Percentiles rank a stretch among this genome's conserved stretches.
These are phyloP conservation scores for Sebastiscus tertius DNA, from an alignment of 2,797 vertebrate genomes.

Conservation along the genomic window DNA sequence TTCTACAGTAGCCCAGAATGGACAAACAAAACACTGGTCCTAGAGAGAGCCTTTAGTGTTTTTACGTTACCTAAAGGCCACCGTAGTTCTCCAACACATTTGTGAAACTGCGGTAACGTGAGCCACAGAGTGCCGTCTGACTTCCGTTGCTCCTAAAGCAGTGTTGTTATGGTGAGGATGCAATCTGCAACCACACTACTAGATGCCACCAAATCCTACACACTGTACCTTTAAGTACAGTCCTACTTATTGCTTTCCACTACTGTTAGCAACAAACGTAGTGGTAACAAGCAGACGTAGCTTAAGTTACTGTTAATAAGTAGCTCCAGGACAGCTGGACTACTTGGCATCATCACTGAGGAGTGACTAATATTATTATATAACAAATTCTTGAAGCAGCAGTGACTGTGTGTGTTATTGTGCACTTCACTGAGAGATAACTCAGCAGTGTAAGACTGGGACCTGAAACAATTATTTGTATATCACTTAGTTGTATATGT, in stretches of 20 bases:
- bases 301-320: neutral
- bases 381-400: slow-evolving; percentile 29
- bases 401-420: slow-evolving; percentile 21
- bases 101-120: too few relatives aligned
- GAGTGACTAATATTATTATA: slow-evolving; percentile 58
- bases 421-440: slow-evolving; percentile 12
- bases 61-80: too few relatives aligned
- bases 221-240: neutral
- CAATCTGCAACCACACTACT: too few relatives aligned
- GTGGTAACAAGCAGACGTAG: neutral
- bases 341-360: slow-evolving; percentile 27
- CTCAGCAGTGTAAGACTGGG: neutral
- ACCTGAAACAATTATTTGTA: neutral
- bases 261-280: neutral
- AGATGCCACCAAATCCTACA: too few relatives aligned
- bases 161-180: too few relatives aligned
- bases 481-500: neutral
- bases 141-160: too few relatives aligned
- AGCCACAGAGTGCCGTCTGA: too few relatives aligned
- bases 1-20: too few relatives aligned
- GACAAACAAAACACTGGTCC: too few relatives aligned
- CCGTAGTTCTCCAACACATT: too few relatives aligned
- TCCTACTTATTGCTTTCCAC: neutral
- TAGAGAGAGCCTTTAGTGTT: too few relatives aligned
- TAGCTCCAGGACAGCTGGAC: slow-evolving; percentile 25